Conservation (phyloP, 2,797 vertebrate species). For the Propithecus perrieri region DNA sequence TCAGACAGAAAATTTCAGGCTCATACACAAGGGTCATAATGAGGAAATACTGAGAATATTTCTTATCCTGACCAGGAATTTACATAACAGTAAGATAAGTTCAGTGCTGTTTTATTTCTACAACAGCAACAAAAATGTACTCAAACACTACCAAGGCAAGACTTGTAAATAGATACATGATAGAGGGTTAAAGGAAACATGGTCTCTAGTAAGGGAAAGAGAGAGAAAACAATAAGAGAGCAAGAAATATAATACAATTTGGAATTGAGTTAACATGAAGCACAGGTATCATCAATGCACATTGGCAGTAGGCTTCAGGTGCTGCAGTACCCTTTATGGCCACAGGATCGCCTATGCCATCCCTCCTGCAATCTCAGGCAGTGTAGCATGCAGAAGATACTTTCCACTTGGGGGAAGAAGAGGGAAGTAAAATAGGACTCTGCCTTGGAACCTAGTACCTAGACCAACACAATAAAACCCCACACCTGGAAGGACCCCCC, state of each 20-base stretch:
- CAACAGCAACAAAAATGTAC: background rate
- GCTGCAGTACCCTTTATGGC: no score
- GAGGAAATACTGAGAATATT: background rate
- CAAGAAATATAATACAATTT: background rate
- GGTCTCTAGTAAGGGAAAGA: background rate
- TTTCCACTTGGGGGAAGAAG: no score
- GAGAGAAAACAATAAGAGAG: background rate
- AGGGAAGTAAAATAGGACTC: no score
- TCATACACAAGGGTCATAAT: background rate
- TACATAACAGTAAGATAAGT: background rate
- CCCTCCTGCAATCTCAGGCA: no score
- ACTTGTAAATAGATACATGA: background rate
- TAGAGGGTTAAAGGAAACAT: background rate
- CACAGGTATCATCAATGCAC: background rate
- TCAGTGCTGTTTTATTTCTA: background rate
- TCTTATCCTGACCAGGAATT: background rate
- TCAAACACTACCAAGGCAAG: background rate
- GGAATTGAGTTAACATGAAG: background rate
- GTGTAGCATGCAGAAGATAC: no score
- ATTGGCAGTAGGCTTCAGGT: background rate
- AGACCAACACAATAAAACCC: no score
- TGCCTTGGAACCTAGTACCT: no score
- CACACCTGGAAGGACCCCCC: no score
- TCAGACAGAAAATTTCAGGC: background rate
- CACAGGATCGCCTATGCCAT: no score